Evolutionary conservation across 2,797 vertebrate genomes (phyloP), one percentile per base, ranked within the genome.

Genomic region (Atherinosoma microstoma): DNA sequence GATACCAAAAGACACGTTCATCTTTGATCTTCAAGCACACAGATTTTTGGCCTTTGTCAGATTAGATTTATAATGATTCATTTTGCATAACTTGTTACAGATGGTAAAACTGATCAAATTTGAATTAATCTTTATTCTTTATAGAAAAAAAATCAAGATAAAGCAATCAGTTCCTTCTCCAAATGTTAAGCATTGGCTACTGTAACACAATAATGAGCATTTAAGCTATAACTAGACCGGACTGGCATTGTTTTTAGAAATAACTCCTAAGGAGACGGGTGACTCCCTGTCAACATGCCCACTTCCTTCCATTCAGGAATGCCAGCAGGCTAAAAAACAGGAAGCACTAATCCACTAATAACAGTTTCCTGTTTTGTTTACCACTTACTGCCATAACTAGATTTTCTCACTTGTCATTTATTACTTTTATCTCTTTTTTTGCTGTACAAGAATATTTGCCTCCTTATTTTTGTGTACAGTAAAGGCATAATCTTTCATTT

Each of bases 281-380:
- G 29, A 70, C 84, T 83, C 77, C 87, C 77, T 79, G 64, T 84
- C 78, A 71, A 22, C 69, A 64, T 83, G 75, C 73, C 83, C 64
- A 84, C 83, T 93, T 91, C 90, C 91, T 80, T 79, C 73, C 75
- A 85, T 89, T 90, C 79, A 89, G 56, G 53, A 88, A 84, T 75
- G 63, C 70, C 77, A 83, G 73, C 64, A 65, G 35, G 4, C 35
- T 74, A 66, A 47, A 81, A 83, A 90, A 89, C 83, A 90, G 86
- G 87, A 90, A 88, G 73, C 70, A 77, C 60, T 75, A 73, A 84
- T 82, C 64, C 70, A 40, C 65, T 60, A 73, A 77, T 79, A 83
- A 70, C 47, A 75, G 54, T 27, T 75, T 87, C 67, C 82, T 80
- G 72, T 70, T 85, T 75, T 83, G 60, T 76, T 84, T 77, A 79